phyloP scores from a whole-genome alignment of 1,140 invertebrate species.

The Neuroterus valhalla region DNA sequence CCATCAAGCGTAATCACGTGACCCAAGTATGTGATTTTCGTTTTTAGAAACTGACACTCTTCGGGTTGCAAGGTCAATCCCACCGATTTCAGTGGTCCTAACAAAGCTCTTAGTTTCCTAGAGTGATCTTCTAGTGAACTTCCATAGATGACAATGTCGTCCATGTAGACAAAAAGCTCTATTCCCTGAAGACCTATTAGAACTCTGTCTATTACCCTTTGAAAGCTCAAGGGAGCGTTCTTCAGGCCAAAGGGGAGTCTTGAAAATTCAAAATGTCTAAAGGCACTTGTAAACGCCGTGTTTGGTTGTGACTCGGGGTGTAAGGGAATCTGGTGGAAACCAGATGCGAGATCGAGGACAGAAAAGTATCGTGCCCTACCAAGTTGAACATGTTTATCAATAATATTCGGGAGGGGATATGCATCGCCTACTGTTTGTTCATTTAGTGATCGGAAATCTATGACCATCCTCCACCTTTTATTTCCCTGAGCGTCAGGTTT shows the following conservation, averaged over 20 bases:
- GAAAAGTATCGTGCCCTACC: too few relatives aligned
- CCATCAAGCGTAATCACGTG: conserved; percentile 53
- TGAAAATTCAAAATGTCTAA: background rate
- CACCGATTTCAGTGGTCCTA: conserved; percentile 20
- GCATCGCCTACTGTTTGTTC: too few relatives aligned
- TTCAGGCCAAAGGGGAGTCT: too few relatives aligned
- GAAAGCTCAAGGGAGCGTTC: background rate
- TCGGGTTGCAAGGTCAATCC: conserved; percentile 57
- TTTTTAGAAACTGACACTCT: conserved; percentile 57
- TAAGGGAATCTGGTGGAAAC: conserved; percentile 20
- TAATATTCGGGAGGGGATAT: too few relatives aligned
- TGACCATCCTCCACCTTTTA: too few relatives aligned
- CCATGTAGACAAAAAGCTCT: conserved; percentile 44
- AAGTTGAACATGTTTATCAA: too few relatives aligned
- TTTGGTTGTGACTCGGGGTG: background rate
- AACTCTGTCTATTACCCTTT: conserved; percentile 24
- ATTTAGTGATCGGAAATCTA: too few relatives aligned
- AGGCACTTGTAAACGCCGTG: conserved; percentile 1
- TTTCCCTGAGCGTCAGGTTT: too few relatives aligned
- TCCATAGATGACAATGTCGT: conserved; percentile 41
- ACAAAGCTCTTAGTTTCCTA: conserved; percentile 25
- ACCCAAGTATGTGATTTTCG: conserved; percentile 53
- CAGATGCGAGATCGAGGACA: too few relatives aligned
- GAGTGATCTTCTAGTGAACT: conserved; percentile 31
- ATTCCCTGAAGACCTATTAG: conserved; percentile 31